Conservation (phyloP, 2,113 vertebrate genomes). For the Cricetomys ansorgei region DNA sequence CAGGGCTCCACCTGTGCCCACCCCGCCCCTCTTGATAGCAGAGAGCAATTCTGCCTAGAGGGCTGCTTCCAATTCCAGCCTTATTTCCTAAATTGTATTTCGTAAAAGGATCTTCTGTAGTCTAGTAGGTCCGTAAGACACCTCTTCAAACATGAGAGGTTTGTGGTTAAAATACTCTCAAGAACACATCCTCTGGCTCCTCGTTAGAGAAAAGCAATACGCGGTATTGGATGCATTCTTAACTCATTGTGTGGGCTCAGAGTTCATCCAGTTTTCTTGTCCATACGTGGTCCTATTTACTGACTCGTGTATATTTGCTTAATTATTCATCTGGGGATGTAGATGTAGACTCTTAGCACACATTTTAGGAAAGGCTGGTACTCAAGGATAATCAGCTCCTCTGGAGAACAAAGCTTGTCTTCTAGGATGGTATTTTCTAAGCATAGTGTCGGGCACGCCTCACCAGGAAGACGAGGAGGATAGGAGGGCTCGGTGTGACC, state of each 20-base stretch:
- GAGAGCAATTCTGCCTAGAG: rapidly evolving
- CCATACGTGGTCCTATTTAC: neutral
- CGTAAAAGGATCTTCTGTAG: neutral
- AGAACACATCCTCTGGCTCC: neutral
- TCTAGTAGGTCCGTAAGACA: neutral
- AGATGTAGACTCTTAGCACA: neutral
- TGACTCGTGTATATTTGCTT: neutral
- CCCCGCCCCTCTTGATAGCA: rapidly evolving
- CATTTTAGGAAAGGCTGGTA: neutral
- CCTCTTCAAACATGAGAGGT: neutral
- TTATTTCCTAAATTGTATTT: neutral
- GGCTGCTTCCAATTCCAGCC: too few relatives aligned
- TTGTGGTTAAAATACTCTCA: neutral
- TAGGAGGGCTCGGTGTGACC: neutral
- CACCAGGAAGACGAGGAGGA: neutral
- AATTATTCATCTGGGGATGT: neutral
- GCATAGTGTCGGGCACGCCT: neutral
- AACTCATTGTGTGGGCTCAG: neutral
- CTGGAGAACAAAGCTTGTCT: neutral
- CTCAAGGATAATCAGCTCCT: neutral
- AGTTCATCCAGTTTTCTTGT: neutral
- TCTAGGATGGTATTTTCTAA: neutral
- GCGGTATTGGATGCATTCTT: rapidly evolving
- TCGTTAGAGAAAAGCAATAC: neutral
- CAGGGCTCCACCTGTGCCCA: rapidly evolving